Percentiles rank a stretch among this genome's conserved stretches.
These are phyloP conservation scores for Euura saliciscinereae DNA, from an alignment of 1,140 invertebrate genomes.

Conservation along the genomic window DNA sequence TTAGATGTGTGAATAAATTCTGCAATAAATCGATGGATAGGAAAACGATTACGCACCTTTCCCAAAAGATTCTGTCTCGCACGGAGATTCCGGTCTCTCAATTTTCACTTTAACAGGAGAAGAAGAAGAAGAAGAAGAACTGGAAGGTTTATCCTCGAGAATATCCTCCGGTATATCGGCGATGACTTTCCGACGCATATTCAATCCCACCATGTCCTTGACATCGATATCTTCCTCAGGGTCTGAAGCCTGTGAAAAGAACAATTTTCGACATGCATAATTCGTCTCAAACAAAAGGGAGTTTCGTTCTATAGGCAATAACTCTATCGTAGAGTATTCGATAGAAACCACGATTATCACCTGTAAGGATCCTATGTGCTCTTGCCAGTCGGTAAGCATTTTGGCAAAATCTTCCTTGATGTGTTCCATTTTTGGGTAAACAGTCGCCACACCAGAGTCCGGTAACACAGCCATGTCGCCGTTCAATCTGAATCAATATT, in stretches of 20 bases:
- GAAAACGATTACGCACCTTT: not conserved
- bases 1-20: too few species aligned
- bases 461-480: constrained; percentile 42
- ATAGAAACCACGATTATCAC: constrained; percentile 26
- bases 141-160: constrained; percentile 29
- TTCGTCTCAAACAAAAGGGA: too few species aligned
- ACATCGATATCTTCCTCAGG: constrained; percentile 47
- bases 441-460: constrained; percentile 35
- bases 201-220: constrained; percentile 30
- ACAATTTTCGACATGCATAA: not conserved
- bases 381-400: constrained; percentile 54
- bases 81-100: not conserved
- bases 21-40: too few species aligned
- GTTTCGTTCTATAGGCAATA: too few species aligned
- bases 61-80: not conserved
- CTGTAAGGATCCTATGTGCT: constrained; percentile 52
- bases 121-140: not conserved
- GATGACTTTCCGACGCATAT: constrained; percentile 27
- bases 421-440: constrained; percentile 41
- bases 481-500: constrained; percentile 33
- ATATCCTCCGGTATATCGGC: constrained; percentile 36
- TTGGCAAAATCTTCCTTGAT: constrained; percentile 55
- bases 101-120: not conserved
- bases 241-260: constrained; percentile 37
- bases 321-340: not conserved